Evolutionary conservation across 2,888 invertebrate genomes (phyloP), one percentile per base, ranked within the genome.

Genomic region (Lagria hirta): DNA sequence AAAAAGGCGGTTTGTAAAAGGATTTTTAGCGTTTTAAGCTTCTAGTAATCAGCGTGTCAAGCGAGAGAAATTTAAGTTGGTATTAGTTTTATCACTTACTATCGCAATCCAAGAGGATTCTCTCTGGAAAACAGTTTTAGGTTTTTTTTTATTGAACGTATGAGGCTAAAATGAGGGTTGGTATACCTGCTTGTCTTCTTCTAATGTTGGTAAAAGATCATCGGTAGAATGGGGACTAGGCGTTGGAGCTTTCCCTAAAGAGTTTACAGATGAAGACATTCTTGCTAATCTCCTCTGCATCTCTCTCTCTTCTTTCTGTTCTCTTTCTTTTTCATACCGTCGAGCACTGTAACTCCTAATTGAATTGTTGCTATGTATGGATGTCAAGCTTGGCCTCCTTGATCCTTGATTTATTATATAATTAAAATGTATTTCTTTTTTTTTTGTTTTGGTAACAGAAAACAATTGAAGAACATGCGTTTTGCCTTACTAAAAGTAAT

Each of bases 301-400:
- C 71, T 86, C 87, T 34, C 88, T 74, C 62, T 86, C 81, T 65
- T 88, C 88, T 67, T 88, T 88, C 68, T 88, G 86, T 66, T 86
- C 88, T 43, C 86, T 73, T 65, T 90, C 90, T 57, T 83, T 79
- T 68, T 90, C 90, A 72, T 87, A 86, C 51, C 86, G 78, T 68
- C 82, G 80, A 57, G 86, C 80, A 65, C 88, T 88, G 73, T 87
- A 89, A 72, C 88, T 89, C 66, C 86, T 81, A 51, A 88, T 81
- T 33, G 89, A 90, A 48, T 86, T 88, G 58, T 84, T 83, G 77
- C 89, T 89, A 69, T 90, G 89, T 61, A 90, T 78, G 52, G 89
- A 90, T 56, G 84, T 86, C 77, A 89, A 75, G 79, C 89, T 88
- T 75, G 89, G 88, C 77, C 89, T 83, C 78, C 89, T 80, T 68